Evolutionary conservation across 1,140 invertebrate species (phyloP).

Genomic region (Hirudo medicinalis): DNA sequence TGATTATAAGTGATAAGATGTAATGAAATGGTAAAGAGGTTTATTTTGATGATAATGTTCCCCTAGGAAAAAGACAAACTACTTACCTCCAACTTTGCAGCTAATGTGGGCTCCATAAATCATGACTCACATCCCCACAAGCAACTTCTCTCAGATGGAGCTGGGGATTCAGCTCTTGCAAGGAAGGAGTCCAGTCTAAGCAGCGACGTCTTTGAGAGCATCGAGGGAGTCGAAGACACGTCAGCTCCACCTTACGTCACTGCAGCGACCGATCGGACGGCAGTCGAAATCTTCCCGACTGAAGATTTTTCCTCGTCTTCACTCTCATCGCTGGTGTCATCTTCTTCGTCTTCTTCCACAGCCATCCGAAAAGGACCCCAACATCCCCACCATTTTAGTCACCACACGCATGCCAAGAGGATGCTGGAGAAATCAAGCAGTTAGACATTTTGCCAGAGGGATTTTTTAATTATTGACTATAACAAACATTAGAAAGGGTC

Average conservation of each 20-base stretch:
- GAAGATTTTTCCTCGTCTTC: slow-evolving; percentile 9
- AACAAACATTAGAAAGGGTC: too few species aligned
- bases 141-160: slow-evolving; percentile 27
- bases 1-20: not conserved
- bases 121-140: too few species aligned
- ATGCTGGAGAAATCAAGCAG: not conserved
- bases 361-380: too few species aligned
- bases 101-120: too few species aligned
- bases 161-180: slow-evolving; percentile 38
- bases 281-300: not conserved
- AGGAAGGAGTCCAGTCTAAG: slow-evolving; percentile 43
- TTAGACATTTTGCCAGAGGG: too few species aligned
- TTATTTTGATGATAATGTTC: not conserved
- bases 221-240: slow-evolving; percentile 30
- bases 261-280: not conserved
- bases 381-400: not conserved
- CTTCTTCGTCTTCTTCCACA: too few species aligned
- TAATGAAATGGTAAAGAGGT: not conserved
- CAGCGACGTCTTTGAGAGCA: slow-evolving; percentile 48
- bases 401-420: not conserved
- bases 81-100: too few species aligned
- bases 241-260: not conserved
- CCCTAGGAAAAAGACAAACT: too few species aligned
- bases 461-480: too few species aligned
- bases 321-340: not conserved